A percentile compares a stretch with the other conserved stretches of the same genome.
phyloP scores from a whole-genome alignment of 2,797 vertebrate species.

The Tadarida brasiliensis region DNA sequence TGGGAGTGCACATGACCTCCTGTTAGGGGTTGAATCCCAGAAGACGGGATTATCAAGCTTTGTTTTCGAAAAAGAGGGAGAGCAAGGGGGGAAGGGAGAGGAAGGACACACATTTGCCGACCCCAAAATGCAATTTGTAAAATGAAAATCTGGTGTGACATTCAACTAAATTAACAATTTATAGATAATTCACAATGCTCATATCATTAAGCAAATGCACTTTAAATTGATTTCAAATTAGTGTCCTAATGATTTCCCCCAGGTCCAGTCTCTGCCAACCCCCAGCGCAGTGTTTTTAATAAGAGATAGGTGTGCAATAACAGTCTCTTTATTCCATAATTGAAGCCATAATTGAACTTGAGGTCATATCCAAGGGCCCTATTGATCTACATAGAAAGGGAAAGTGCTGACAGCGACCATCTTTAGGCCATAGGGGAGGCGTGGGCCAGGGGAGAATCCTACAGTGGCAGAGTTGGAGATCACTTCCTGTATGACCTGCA shows the following conservation, averaged over 20 bases:
- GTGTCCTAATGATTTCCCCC: slow-evolving; percentile 86
- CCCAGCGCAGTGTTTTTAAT: slow-evolving; percentile 41
- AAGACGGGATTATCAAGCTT: neutral
- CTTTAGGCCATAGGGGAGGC: neutral
- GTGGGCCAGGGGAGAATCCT: neutral
- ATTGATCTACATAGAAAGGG: slow-evolving; percentile 79
- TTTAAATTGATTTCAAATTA: slow-evolving; percentile 90
- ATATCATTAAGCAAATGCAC: slow-evolving; percentile 88
- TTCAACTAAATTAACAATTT: slow-evolving; percentile 86
- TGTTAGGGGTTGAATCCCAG: neutral
- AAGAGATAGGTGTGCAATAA: slow-evolving; percentile 75
- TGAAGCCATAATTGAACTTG: slow-evolving; percentile 81
- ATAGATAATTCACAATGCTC: slow-evolving; percentile 84
- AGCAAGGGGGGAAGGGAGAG: neutral
- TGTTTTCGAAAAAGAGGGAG: neutral
- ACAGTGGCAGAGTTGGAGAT: slow-evolving; percentile 57
- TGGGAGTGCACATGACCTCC: rapidly evolving
- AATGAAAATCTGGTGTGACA: slow-evolving; percentile 80
- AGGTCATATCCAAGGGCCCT: slow-evolving; percentile 80
- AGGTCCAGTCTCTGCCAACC: slow-evolving; percentile 76
- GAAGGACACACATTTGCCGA: slow-evolving; percentile 53
- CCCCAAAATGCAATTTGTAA: slow-evolving; percentile 70
- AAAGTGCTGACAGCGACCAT: slow-evolving; percentile 81
- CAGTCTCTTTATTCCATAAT: slow-evolving; percentile 75
- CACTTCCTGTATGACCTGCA: slow-evolving; percentile 38